These are phyloP conservation scores for Coregonus suidteri DNA, from an alignment of 2,797 vertebrate genomes.

Conservation along the genomic window DNA sequence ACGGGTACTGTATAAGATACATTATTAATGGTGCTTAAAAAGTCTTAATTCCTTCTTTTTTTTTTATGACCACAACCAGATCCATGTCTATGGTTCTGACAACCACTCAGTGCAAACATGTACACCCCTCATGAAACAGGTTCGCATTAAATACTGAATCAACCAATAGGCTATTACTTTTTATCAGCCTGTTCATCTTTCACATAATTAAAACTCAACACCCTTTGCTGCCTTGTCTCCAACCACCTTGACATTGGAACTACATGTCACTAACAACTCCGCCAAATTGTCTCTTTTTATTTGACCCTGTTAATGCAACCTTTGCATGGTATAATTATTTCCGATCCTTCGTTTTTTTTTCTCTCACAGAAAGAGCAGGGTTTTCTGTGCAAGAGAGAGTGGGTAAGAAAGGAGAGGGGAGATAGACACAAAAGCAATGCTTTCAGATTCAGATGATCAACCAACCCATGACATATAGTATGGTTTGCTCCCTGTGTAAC, in stretches of 20 bases:
- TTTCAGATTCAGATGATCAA: constrained; percentile 56
- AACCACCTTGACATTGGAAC: not conserved
- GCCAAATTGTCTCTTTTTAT: not conserved
- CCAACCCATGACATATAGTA: constrained; percentile 71
- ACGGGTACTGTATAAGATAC: too few species aligned
- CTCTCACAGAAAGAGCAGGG: not conserved
- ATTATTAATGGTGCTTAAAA: not conserved
- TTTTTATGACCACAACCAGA: not conserved
- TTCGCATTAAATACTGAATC: constrained; percentile 71
- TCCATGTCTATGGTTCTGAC: constrained; percentile 7
- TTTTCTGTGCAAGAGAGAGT: constrained; percentile 32
- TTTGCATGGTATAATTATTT: not conserved
- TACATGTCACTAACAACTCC: not conserved
- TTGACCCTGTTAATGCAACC: not conserved
- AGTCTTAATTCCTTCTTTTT: too few species aligned
- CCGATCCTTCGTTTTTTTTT: not conserved
- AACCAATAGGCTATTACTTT: not conserved
- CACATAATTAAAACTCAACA: not conserved
- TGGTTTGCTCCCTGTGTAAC: constrained; percentile 41
- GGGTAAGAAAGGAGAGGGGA: constrained; percentile 20
- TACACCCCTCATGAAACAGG: constrained; percentile 44
- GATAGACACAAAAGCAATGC: constrained; percentile 42
- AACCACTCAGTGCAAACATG: constrained; percentile 17
- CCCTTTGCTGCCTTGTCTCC: not conserved
- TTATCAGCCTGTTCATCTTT: not conserved